Conservation (phyloP, 2,888 invertebrate genomes). For the Yponomeuta cagnagella region DNA sequence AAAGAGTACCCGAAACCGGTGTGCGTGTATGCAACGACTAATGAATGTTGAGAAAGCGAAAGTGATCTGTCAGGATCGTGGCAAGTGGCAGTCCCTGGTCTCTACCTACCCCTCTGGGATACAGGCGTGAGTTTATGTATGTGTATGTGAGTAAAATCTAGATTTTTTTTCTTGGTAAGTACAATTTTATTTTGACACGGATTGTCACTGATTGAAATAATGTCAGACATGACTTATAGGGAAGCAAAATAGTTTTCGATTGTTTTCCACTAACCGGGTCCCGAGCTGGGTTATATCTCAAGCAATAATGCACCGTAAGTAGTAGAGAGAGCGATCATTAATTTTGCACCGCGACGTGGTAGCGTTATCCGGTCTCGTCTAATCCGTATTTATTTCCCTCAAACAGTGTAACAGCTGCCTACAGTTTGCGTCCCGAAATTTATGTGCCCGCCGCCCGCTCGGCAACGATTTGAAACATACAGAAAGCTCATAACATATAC, state of each 20-base stretch:
- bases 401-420: slow-evolving; percentile 68
- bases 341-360: slow-evolving; percentile 35
- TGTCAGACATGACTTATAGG: no score
- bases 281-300: background rate
- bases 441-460: slow-evolving; percentile 52
- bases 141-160: no score
- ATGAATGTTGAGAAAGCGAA: no score
- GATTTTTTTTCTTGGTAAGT: no score
- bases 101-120: no score
- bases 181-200: no score
- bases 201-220: no score
- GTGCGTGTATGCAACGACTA: no score
- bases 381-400: slow-evolving; percentile 69
- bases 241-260: background rate
- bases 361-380: slow-evolving; percentile 21
- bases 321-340: slow-evolving; percentile 38
- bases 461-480: background rate
- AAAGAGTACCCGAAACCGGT: no score
- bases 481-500: background rate
- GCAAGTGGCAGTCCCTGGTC: no score
- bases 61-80: no score
- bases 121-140: no score
- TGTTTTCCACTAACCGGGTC: background rate
- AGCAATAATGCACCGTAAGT: slow-evolving; percentile 2
- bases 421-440: slow-evolving; percentile 61